Evolutionary conservation across 1,140 invertebrate species (phyloP), one percentile per base, ranked within the genome.

Genomic region (Diprion similis): DNA sequence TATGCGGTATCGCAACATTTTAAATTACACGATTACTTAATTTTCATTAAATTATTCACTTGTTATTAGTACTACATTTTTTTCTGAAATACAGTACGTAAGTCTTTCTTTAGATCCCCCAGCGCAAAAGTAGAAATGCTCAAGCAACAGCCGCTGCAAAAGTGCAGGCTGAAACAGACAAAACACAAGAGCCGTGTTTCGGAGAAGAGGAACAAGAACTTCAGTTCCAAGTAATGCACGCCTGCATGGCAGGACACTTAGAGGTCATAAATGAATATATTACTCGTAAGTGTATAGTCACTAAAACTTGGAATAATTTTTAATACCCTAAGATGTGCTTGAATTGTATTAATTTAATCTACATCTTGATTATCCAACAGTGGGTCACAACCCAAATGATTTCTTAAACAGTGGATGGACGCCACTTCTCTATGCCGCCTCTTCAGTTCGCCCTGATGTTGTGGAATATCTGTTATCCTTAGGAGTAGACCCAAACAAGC

Each of bases 401-500:
- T 79, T 76, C 76, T 73, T 87, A 48, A 45, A 76, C 15, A 78
- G 77, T 51, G 84, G 81, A 46, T 87, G 86, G 86, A 85, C 82
- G 48, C 46, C 80, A 9, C 72, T 89, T 11, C 78, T 88, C 67
- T 84, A 86, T 78, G 87, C 83, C 13, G 71, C 83, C 48, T 84
- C 78, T 6, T 75, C 73, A 10, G 78, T 79, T 9, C 77, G 83
- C 70, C 18, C 71, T 13, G 75, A 85, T 37, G 46, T 86, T 9
- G 69, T 88, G 18, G 46, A 83, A 66, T 75, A 79, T 68, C 78
- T 89, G 64, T 69, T 89, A 37, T 46, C 78, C 8, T 70, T 73
- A n/a, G 83, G 80, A 66, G 87, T 84, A 68, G 72, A 89, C 79
- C 83, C 85, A 51, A 88, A 89, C 77, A 77, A 77, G 17, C 80